A percentile compares a stretch with the other conserved stretches of the same genome.
Conservation (phyloP, 1,140 invertebrate genomes). For the Oncopodura yosiiana region DNA sequence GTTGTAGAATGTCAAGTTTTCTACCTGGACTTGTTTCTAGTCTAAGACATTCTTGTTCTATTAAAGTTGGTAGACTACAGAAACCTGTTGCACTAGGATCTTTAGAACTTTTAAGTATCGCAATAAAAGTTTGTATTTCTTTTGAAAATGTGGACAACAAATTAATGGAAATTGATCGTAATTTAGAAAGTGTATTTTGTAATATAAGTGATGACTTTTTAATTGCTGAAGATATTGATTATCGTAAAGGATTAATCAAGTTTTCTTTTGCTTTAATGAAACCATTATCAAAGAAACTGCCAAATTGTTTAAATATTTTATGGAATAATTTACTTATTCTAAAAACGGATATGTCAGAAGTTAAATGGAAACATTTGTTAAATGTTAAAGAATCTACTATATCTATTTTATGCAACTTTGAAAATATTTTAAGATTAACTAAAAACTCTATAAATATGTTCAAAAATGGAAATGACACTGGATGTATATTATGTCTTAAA, state of each 20-base stretch:
- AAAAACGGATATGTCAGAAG: neutral
- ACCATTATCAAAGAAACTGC: slow-evolving; percentile 6
- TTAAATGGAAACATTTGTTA: neutral
- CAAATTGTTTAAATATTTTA: slow-evolving; percentile 13
- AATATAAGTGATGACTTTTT: slow-evolving; percentile 16
- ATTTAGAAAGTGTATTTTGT: slow-evolving; percentile 3
- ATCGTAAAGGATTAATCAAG: slow-evolving; percentile 5
- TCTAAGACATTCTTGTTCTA: slow-evolving; percentile 3
- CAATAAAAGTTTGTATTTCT: slow-evolving; percentile 8
- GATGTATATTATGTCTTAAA: slow-evolving; percentile 5
- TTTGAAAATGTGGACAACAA: neutral
- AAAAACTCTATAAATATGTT: slow-evolving; percentile 1
- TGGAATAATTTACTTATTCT: slow-evolving; percentile 19
- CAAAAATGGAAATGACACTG: neutral
- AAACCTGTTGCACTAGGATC: neutral
- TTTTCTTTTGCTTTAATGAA: slow-evolving; percentile 9
- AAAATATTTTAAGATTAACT: neutral
- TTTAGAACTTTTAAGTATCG: neutral
- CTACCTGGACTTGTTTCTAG: slow-evolving; percentile 18
- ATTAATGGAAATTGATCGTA: slow-evolving; percentile 8
- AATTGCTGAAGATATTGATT: neutral
- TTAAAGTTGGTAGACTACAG: neutral
- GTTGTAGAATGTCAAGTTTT: slow-evolving; percentile 9
- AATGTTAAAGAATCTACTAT: neutral
- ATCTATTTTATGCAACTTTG: slow-evolving; percentile 1